Evolutionary conservation across 2,888 invertebrate species (phyloP), one percentile per base, ranked within the genome.

Genomic region (Drosophila antonietae): DNA sequence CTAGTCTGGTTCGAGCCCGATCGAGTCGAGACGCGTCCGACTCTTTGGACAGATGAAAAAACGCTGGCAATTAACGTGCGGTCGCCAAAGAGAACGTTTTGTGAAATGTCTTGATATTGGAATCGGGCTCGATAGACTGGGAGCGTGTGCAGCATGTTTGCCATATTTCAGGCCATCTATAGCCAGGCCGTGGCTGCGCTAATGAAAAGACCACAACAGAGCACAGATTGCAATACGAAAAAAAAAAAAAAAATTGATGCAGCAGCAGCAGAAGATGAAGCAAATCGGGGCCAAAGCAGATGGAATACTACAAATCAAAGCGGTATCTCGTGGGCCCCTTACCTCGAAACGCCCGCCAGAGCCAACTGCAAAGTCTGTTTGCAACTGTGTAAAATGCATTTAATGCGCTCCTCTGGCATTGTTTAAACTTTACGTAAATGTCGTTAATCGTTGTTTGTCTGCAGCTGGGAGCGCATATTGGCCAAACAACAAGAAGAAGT

Each of bases 351-450:
- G 12, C 5, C 72, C 37, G 23, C 12, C 61, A 28, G n/a, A 6
- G 14, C 58, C 37, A 18, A 7, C 55, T 31, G 35, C 41, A 39
- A 49, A 23, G 55, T 53, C 61, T 61, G 23, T n/a, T 28, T 31
- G 72, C 44, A 51, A 59, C 59, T 57, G 59, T 61, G 61, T 74
- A 75, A 70, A 75, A 67, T 80, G 80, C 80, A 79, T 75, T 77
- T 64, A 80, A 80, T 80, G 64, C 60, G 1, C 49, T 56, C 43
- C 39, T n/a, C 57, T 49, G 69, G 67, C 76, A 78, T 78, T 78
- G 77, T 73, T 85, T 74, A 76, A 80, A 83, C 80, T 82, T 86
- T 88, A 86, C 83, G 83, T 83, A 83, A 83, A 83, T 83, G 89
- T 80, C 87, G 89, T 71, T 78, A 78, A 78, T 78, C 61, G 80